A percentile compares a stretch with the other conserved stretches of the same genome.
These are phyloP conservation scores for Tolmerus cingulatus DNA, from an alignment of 2,888 invertebrate species.

Conservation along the genomic window DNA sequence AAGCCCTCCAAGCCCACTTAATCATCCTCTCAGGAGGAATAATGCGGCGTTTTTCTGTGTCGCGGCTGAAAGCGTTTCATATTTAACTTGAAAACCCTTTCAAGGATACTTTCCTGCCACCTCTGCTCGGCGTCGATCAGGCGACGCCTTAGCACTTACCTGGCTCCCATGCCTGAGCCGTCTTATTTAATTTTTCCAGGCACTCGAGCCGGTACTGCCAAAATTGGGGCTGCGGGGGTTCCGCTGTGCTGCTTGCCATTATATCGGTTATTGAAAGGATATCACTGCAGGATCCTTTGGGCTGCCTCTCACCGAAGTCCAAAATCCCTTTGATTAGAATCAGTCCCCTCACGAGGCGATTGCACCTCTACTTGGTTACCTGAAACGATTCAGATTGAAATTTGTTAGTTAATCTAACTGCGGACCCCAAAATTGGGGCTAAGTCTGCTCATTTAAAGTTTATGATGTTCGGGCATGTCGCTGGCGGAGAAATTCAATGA, in stretches of 20 bases:
- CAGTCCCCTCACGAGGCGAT: background rate
- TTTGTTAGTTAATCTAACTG: background rate
- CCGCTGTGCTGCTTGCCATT: conserved; percentile 46
- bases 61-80: background rate
- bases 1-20: background rate
- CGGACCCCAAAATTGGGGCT: background rate
- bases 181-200: conserved; percentile 55
- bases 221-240: conserved; percentile 54
- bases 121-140: background rate
- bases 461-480: background rate
- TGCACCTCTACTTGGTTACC: conserved; percentile 10
- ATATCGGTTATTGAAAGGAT: conserved; percentile 30
- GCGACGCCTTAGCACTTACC: conserved; percentile 52
- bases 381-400: background rate
- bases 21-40: conserved; percentile 21
- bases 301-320: background rate
- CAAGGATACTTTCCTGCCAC: background rate
- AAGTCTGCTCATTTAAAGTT: background rate
- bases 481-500: background rate
- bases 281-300: conserved; percentile 3
- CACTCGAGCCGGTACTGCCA: conserved; percentile 57
- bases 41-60: conserved; percentile 5
- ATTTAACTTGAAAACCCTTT: conserved; percentile 17
- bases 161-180: conserved; percentile 51
- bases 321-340: conserved; percentile 4